Base-by-base conservation (phyloP, 2,888 invertebrate genomes). In the Mimumesa dahlbomi region DNA sequence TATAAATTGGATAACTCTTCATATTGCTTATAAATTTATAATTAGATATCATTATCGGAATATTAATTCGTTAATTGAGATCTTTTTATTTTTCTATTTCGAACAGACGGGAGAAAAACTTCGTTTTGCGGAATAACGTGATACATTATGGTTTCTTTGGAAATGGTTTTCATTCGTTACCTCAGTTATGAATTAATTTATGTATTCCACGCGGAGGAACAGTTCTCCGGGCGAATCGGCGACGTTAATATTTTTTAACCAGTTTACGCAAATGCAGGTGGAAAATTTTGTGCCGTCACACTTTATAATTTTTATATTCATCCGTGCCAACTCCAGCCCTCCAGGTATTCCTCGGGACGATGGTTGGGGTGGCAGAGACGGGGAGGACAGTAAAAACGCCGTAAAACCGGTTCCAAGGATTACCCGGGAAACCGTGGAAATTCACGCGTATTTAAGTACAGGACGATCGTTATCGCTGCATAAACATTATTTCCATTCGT, bases 381-480 rank as follows among this genome's bases (percentile, higher is more conserved):
- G 16, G 18, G 38, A 43, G 68, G 61, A 71, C 63, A 68, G 68
- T 73, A 68, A 74, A 74, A 74, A 73, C 48, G 68, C 64, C 67
- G 73, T 74, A 73, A 74, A 74, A 67, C 65, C 65, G 54, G 64
- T 74, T 56, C 52, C 68, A 63, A 68, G 73, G 73, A 74, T 74
- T 74, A 73, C 67, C 18, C 22, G 50, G 69, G 48, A 46, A 74
- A 31, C 56, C 64, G 64, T 72, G 72, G 64, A 72, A 72, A 72
- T 64, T 65, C 75, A 59, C 65, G 69, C 69, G 61, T 61, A 56
- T 63, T 65, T 73, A 68, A 74, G 68, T 49, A 40, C 31, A 57
- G 68, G 52, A 73, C 63, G 68, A 59, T 57, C 68, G 63, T 73
- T 73, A 73, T 72, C 73, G 66, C 50, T 62, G 73, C 57, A 49